Evolutionary conservation across 1,140 invertebrate genomes (phyloP), one percentile per base, ranked within the genome.

Genomic region (Eueides isabella): DNA sequence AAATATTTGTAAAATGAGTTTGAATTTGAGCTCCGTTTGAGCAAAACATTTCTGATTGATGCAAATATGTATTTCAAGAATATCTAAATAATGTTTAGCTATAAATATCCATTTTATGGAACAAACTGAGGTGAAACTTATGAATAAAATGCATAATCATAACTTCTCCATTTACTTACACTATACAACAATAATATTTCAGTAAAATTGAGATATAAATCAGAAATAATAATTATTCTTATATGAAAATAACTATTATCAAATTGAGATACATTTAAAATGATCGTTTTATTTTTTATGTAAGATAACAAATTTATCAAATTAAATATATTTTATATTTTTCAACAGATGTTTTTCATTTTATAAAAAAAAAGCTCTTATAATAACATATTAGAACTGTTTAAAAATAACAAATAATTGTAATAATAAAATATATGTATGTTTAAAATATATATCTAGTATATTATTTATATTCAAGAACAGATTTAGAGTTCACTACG

Each of bases 11-110:
- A 55, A 55, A 55, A 55, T 55, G 48, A 55, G 48, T 26, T 23
- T 55, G 23, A 55, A 55, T 14, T 55, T 55, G 48, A 55, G 48
- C 48, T 55, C 48, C 11, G 5, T 55, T 55, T 55, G 48, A 55
- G 48, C 48, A 55, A 55, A 55, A 23, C 9, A 9, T 26, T 26
- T 55, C 48, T 23, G 48, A 55, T 55, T 55, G 48, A 55, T 55
- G 48, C 48, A 55, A 55, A 23, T 55, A 55, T 55, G 23, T 55
- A 26, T 44, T 44, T 19, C 26, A 11, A 55, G 48, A 12, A 19
- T 48, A 48, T 38, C 35, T 38, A 55, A 55, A 55, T 26, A 48
- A 48, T 26, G 0, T 44, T 44, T 23, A 12, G 7, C 48, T 26
- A 55, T 26, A 55, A 55, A 12, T 5, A 26, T 55, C 19, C 19